phyloP scores from a whole-genome alignment of 2,888 invertebrate species.

The Lepidochrysops patricia region DNA sequence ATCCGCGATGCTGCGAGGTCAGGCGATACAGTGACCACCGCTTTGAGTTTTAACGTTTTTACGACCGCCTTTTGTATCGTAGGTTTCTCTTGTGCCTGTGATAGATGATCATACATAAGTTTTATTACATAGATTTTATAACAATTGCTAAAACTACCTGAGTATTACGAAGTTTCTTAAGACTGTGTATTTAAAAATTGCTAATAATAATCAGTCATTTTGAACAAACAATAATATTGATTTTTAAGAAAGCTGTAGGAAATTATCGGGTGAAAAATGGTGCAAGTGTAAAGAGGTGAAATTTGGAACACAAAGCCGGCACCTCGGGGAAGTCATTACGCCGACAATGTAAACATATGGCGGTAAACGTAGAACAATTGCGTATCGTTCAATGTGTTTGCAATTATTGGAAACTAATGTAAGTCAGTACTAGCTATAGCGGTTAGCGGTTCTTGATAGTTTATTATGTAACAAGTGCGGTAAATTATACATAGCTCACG shows the following conservation, averaged over 20 bases:
- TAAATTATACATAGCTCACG: no score
- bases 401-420: constrained; percentile 48
- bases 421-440: constrained; percentile 24
- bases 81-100: constrained; percentile 6
- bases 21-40: constrained; percentile 36
- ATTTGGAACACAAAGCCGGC: constrained; percentile 27
- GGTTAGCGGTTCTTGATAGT: constrained; percentile 14
- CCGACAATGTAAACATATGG: constrained; percentile 52
- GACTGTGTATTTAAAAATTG: not conserved
- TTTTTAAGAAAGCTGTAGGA: constrained; percentile 4
- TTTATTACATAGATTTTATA: not conserved
- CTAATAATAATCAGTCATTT: not conserved
- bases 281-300: constrained; percentile 24
- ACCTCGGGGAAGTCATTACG: constrained; percentile 41
- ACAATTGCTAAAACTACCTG: not conserved
- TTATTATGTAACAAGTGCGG: no score
- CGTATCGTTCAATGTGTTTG: constrained; percentile 48
- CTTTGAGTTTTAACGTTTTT: constrained; percentile 37
- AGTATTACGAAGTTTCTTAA: not conserved
- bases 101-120: not conserved
- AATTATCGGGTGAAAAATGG: constrained; percentile 17
- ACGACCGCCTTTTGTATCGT: constrained; percentile 25
- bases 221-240: not conserved
- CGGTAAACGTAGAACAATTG: constrained; percentile 38
- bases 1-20: constrained; percentile 30